phyloP scores from a whole-genome alignment of 2,797 vertebrate species.

The Mormyrus proboscirostris region DNA sequence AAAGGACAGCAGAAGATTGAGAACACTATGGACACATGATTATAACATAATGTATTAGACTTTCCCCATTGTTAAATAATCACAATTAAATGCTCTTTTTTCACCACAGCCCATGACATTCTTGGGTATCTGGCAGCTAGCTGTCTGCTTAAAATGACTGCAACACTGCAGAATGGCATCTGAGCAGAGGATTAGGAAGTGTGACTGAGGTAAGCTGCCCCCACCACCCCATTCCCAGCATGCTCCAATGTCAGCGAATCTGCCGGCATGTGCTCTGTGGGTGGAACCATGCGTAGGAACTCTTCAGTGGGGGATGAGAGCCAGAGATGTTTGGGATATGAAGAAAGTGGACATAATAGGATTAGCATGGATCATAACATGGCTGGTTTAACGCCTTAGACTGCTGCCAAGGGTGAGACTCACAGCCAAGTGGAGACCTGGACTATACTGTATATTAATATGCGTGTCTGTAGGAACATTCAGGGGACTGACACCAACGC shows the following conservation, averaged over 20 bases:
- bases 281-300: background rate
- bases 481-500: background rate
- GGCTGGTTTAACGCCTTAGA: background rate
- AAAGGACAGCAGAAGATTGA: background rate
- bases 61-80: background rate
- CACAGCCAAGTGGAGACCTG: background rate
- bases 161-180: background rate
- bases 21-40: background rate
- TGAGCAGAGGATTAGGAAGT: background rate
- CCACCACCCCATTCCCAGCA: background rate
- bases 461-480: background rate
- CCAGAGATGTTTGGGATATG: background rate
- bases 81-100: background rate
- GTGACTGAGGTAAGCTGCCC: background rate
- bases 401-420: background rate
- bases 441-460: background rate
- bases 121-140: background rate
- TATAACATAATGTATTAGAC: background rate
- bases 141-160: background rate
- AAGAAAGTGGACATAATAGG: slow-evolving; percentile 7
- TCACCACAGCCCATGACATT: background rate
- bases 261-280: background rate
- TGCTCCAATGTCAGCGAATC: background rate
- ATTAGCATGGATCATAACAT: slow-evolving; percentile 5
- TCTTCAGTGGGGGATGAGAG: background rate